Conservation (phyloP, 1,140 invertebrate species). For the Lucilia sericata region DNA sequence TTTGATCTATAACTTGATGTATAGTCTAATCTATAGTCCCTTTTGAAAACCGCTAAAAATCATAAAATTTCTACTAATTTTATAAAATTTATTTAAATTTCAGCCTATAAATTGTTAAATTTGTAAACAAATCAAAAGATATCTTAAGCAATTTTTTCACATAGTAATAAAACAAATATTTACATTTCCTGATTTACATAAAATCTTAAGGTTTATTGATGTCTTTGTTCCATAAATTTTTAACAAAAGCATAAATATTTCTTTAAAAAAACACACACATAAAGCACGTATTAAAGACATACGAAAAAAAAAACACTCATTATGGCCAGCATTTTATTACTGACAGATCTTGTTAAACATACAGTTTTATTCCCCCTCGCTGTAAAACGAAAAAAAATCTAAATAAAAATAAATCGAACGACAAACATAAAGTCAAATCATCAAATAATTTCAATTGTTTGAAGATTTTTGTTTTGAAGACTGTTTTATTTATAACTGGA, state of each 20-base stretch:
- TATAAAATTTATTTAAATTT: background rate
- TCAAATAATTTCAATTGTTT: slow-evolving; percentile 3
- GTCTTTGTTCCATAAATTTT: background rate
- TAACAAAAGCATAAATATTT: background rate
- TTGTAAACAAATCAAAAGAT: too few species aligned
- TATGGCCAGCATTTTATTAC: background rate
- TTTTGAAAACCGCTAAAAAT: too few species aligned
- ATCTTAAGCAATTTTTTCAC: background rate
- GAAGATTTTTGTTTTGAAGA: too few species aligned
- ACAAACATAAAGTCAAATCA: background rate
- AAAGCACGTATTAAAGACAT: background rate
- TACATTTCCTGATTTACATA: slow-evolving; percentile 18
- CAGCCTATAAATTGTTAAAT: background rate
- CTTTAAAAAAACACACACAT: background rate
- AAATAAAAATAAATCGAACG: background rate
- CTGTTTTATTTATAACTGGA: background rate
- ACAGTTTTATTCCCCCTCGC: background rate
- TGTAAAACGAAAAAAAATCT: background rate
- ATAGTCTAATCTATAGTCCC: too few species aligned
- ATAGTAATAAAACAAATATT: background rate
- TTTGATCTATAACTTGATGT: too few species aligned
- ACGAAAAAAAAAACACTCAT: background rate
- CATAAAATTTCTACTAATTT: too few species aligned
- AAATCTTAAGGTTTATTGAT: slow-evolving; percentile 5
- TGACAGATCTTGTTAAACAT: background rate